Evolutionary conservation across 1,140 invertebrate genomes (phyloP).

Genomic region (Trichonephila inaurata): DNA sequence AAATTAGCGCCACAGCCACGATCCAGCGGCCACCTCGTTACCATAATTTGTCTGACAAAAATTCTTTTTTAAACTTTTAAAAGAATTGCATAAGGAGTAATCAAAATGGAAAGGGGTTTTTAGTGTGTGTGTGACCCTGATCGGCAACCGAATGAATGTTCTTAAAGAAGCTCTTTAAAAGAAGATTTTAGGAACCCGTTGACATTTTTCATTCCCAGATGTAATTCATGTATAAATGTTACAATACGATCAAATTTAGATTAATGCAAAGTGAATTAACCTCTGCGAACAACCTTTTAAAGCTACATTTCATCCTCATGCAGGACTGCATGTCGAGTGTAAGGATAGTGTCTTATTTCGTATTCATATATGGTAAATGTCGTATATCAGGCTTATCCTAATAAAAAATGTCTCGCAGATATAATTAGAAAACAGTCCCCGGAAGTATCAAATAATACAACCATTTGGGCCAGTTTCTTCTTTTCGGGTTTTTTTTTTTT

Average conservation of each 20-base stretch:
- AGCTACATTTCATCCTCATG: background rate
- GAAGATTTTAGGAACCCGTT: constrained; percentile 66
- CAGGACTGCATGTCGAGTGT: background rate
- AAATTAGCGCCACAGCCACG: constrained; percentile 40
- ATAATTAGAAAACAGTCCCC: constrained; percentile 37
- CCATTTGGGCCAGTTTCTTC: background rate
- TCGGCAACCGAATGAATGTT: constrained; percentile 67
- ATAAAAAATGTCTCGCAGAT: constrained; percentile 33
- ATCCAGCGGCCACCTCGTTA: constrained; percentile 60
- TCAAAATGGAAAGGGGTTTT: constrained; percentile 67
- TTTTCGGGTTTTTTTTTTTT: constrained; percentile 35
- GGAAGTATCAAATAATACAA: constrained; percentile 37
- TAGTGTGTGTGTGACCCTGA: constrained; percentile 60
- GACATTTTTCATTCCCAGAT: constrained; percentile 63
- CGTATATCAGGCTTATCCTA: constrained; percentile 29
- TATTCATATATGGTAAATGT: constrained; percentile 23
- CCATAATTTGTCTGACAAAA: constrained; percentile 44
- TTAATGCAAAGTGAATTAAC: no score
- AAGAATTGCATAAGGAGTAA: constrained; percentile 65
- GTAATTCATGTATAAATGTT: no score
- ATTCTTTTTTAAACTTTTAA: constrained; percentile 38
- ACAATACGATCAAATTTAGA: no score
- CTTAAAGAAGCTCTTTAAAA: constrained; percentile 63
- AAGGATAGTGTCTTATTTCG: constrained; percentile 1
- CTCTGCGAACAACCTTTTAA: background rate